Conservation (phyloP, 2,888 invertebrate species). For the Hypsopygia costalis region DNA sequence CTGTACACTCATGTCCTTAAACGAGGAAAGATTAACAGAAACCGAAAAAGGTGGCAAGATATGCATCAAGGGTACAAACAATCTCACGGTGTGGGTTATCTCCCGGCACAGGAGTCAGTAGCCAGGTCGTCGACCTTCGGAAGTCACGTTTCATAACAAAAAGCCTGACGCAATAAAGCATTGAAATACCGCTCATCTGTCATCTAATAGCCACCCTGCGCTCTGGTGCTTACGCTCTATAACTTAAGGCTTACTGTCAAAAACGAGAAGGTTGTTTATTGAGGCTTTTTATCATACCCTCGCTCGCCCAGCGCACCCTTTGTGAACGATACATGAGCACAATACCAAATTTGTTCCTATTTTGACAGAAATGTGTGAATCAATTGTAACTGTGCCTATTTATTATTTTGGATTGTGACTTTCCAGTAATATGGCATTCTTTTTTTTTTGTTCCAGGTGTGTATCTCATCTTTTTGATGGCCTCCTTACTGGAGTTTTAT, state of each 20-base stretch:
- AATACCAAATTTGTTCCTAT: constrained; percentile 41
- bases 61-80: constrained; percentile 47
- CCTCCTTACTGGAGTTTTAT: no score
- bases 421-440: no score
- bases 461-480: no score
- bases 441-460: constrained; percentile 68
- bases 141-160: constrained; percentile 61
- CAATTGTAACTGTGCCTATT: constrained; percentile 29
- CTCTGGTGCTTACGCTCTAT: constrained; percentile 51
- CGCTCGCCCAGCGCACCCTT: constrained; percentile 34
- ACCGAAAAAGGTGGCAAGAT: constrained; percentile 47
- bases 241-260: constrained; percentile 68
- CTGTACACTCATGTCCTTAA: constrained; percentile 29
- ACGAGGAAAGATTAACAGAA: constrained; percentile 36
- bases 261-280: constrained; percentile 55
- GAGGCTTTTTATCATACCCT: constrained; percentile 52
- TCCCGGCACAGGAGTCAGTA: constrained; percentile 50
- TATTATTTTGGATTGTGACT: constrained; percentile 22
- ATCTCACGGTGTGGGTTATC: constrained; percentile 48
- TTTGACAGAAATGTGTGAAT: constrained; percentile 42
- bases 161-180: constrained; percentile 59
- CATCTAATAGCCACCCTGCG: constrained; percentile 59
- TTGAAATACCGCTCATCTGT: constrained; percentile 65
- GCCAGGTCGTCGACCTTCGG: constrained; percentile 55
- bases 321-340: constrained; percentile 32